These are phyloP conservation scores for Ennomos erosarius DNA, from an alignment of 2,888 invertebrate species.

Conservation along the genomic window DNA sequence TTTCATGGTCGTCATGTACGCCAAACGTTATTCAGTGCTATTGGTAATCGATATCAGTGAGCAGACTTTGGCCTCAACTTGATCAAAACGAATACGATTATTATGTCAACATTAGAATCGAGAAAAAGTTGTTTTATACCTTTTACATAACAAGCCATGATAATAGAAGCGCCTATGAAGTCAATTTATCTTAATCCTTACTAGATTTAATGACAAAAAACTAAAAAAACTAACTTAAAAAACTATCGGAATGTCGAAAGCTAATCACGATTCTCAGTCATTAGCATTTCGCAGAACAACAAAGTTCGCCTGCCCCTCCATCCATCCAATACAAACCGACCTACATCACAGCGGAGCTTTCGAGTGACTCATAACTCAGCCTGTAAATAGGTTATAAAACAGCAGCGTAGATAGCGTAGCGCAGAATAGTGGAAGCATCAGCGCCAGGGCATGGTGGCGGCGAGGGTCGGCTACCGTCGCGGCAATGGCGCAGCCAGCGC, in stretches of 20 bases:
- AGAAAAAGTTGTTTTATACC: slow-evolving; percentile 22
- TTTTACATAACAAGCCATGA: slow-evolving; percentile 24
- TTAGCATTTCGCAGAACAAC: slow-evolving; percentile 40
- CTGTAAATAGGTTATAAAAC: slow-evolving; percentile 33
- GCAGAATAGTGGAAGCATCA: slow-evolving; percentile 24
- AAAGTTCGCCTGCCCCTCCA: slow-evolving; percentile 16
- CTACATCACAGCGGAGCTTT: slow-evolving; percentile 23
- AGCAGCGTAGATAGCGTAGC: slow-evolving; percentile 38
- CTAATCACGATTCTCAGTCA: slow-evolving; percentile 31
- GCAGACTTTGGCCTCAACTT: background rate
- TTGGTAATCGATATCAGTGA: slow-evolving; percentile 20
- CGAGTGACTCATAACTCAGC: slow-evolving; percentile 28
- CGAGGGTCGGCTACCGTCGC: slow-evolving; percentile 55
- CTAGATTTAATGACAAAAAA: background rate
- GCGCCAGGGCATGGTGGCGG: slow-evolving; percentile 41
- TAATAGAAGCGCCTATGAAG: background rate
- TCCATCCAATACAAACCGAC: slow-evolving; percentile 21
- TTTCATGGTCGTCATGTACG: slow-evolving; percentile 5
- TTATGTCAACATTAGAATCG: slow-evolving; percentile 12
- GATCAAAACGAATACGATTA: slow-evolving; percentile 5
- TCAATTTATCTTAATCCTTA: background rate
- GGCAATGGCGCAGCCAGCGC: slow-evolving; percentile 78
- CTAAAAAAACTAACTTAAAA: slow-evolving; percentile 1
- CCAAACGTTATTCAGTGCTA: slow-evolving; percentile 5
- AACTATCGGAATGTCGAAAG: slow-evolving; percentile 20